A percentile compares a stretch with the other conserved stretches of the same genome.
These are phyloP conservation scores for Neoseiulus cucumeris DNA, from an alignment of 1,140 invertebrate genomes.

Conservation along the genomic window DNA sequence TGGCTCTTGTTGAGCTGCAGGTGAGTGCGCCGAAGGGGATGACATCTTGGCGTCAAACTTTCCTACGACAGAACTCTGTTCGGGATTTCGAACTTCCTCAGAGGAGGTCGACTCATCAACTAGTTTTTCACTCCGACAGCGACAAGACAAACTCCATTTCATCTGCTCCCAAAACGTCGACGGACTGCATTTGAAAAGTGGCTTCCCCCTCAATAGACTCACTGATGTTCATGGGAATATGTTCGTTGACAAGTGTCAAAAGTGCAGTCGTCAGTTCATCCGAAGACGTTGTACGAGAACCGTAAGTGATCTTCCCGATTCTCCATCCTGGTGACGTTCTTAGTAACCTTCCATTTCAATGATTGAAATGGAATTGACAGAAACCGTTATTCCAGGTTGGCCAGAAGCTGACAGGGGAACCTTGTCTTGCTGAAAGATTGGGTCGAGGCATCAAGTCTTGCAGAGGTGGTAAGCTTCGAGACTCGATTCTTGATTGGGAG, in stretches of 20 bases:
- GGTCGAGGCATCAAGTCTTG: constrained; percentile 23
- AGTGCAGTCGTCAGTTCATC: constrained; percentile 51
- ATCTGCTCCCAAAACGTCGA: constrained; percentile 95
- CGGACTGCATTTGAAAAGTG: constrained; percentile 79
- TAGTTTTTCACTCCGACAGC: too few species aligned
- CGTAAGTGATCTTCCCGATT: constrained; percentile 3
- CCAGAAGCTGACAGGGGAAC: constrained; percentile 57
- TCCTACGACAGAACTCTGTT: too few species aligned
- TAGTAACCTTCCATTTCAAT: constrained; percentile 32
- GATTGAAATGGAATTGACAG: constrained; percentile 46
- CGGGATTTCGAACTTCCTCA: too few species aligned
- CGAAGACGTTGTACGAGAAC: neutral
- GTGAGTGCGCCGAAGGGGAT: constrained; percentile 26
- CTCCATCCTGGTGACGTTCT: neutral
- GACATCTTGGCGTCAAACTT: too few species aligned
- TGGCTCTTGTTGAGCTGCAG: constrained; percentile 64
- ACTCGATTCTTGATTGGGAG: constrained; percentile 97
- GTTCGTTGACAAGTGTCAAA: constrained; percentile 80
- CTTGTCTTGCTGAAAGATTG: constrained; percentile 41
- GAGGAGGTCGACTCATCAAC: too few species aligned
- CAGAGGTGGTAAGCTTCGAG: constrained; percentile 49
- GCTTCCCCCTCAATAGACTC: constrained; percentile 51
- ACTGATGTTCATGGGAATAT: constrained; percentile 96
- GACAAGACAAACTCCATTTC: constrained; percentile 48
- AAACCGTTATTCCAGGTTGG: constrained; percentile 39